Evolutionary conservation across 92 coral and sea anemone species (phyloP).

Genomic region (Diadumene lineata): DNA sequence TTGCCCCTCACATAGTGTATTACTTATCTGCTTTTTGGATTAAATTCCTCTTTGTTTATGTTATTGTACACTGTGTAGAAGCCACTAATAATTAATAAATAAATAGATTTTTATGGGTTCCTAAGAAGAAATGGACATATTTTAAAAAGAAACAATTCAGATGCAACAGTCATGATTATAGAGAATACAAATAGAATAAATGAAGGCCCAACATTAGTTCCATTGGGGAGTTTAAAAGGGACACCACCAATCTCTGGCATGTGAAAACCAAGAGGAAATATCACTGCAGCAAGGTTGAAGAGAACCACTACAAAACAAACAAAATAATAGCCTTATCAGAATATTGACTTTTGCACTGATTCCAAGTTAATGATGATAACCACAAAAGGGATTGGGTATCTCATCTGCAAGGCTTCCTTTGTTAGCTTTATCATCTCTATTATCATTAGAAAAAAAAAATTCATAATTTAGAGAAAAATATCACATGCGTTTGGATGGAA

Average conservation of each 20-base stretch:
- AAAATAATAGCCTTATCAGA: not conserved
- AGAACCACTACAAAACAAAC: slow-evolving; percentile 56
- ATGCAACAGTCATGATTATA: slow-evolving; percentile 85
- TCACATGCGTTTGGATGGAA: no score
- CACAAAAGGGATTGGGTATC: no score
- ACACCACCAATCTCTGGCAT: slow-evolving; percentile 97
- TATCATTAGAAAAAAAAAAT: no score
- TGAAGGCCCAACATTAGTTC: slow-evolving; percentile 88
- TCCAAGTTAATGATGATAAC: no score
- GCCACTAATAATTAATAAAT: not conserved
- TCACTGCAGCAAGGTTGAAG: slow-evolving; percentile 84
- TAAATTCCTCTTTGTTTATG: no score
- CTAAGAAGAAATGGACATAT: slow-evolving; percentile 78
- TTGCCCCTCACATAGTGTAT: no score
- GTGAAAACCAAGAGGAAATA: slow-evolving; percentile 94
- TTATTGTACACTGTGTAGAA: not conserved
- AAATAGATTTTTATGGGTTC: not conserved
- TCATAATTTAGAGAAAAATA: no score
- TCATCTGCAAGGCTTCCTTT: no score
- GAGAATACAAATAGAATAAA: slow-evolving; percentile 85
- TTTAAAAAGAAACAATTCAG: slow-evolving; percentile 87
- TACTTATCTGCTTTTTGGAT: no score
- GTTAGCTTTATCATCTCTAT: no score
- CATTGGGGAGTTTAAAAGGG: slow-evolving; percentile 96
- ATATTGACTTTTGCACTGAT: not conserved